These are phyloP conservation scores for Caenorhabditis panamensis DNA, from an alignment of 2,888 invertebrate genomes.

Conservation along the genomic window DNA sequence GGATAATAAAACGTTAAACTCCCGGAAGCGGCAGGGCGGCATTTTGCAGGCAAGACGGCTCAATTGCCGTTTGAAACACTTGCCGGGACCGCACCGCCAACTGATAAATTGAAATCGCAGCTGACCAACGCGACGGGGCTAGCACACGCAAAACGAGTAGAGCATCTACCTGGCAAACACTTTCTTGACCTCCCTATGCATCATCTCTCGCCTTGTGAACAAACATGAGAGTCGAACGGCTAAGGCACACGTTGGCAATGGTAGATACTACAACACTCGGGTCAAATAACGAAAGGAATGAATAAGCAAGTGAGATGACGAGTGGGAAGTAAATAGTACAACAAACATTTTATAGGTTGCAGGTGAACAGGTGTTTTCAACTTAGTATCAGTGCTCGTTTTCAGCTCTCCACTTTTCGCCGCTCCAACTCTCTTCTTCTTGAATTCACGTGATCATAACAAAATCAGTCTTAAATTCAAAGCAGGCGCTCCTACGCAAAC, in stretches of 20 bases:
- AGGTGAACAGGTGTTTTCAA: too few species aligned
- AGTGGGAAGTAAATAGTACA: not conserved
- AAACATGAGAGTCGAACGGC: conserved; percentile 35
- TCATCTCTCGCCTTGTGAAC: conserved; percentile 51
- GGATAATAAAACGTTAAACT: conserved; percentile 35
- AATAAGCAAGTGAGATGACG: not conserved
- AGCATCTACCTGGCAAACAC: conserved; percentile 58
- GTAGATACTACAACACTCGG: conserved; percentile 1
- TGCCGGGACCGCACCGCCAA: conserved; percentile 24
- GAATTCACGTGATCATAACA: too few species aligned
- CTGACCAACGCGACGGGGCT: conserved; percentile 44
- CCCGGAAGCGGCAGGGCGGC: conserved; percentile 36
- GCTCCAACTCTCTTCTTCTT: too few species aligned
- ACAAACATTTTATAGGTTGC: not conserved
- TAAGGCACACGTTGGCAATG: conserved; percentile 16
- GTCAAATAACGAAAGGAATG: not conserved
- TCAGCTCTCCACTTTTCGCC: too few species aligned
- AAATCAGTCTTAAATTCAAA: not conserved
- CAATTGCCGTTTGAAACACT: conserved; percentile 51
- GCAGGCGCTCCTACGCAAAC: not conserved
- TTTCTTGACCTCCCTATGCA: conserved; percentile 59
- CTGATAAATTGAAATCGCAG: conserved; percentile 63
- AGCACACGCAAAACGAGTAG: conserved; percentile 41
- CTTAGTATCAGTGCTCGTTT: too few species aligned
- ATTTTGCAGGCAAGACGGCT: conserved; percentile 21